phyloP scores from a whole-genome alignment of 2,113 vertebrate genomes.

The Gila orcuttii region DNA sequence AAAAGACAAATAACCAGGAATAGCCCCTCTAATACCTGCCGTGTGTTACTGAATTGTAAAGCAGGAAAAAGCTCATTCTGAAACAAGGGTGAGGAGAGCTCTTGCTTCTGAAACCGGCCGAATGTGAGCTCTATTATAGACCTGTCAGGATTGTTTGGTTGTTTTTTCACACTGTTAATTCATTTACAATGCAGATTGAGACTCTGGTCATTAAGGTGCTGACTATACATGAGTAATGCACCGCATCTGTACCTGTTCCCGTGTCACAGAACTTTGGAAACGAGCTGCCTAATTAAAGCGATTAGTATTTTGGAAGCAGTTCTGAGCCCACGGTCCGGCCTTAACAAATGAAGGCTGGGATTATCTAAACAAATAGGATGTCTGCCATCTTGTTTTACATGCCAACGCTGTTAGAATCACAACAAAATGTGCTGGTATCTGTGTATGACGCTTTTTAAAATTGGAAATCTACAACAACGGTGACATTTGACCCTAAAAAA shows the following conservation, averaged over 20 bases:
- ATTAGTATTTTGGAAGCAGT: conserved; percentile 81
- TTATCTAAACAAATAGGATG: conserved; percentile 65
- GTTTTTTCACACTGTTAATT: conserved; percentile 67
- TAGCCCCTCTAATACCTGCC: conserved; percentile 31
- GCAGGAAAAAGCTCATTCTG: conserved; percentile 35
- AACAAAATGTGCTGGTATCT: not conserved
- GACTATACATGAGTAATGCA: conserved; percentile 74
- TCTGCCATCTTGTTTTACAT: conserved; percentile 65
- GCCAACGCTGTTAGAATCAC: conserved; percentile 6
- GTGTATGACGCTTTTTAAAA: not conserved
- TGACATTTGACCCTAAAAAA: not conserved
- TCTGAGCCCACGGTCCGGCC: conserved; percentile 61
- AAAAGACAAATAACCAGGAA: conserved; percentile 52
- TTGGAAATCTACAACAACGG: not conserved
- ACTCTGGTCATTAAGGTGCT: conserved; percentile 69
- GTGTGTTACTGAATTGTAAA: conserved; percentile 59
- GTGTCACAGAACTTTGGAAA: conserved; percentile 69
- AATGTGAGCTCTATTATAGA: conserved; percentile 15
- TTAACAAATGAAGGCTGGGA: conserved; percentile 52
- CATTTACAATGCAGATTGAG: conserved; percentile 75
- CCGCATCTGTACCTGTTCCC: conserved; percentile 77
- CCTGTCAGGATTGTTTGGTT: conserved; percentile 24
- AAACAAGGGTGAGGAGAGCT: conserved; percentile 1
- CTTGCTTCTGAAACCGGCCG: not conserved
- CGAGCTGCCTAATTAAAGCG: conserved; percentile 77